Evolutionary conservation across 2,113 vertebrate species (phyloP).

Genomic region (Scolopax mira): DNA sequence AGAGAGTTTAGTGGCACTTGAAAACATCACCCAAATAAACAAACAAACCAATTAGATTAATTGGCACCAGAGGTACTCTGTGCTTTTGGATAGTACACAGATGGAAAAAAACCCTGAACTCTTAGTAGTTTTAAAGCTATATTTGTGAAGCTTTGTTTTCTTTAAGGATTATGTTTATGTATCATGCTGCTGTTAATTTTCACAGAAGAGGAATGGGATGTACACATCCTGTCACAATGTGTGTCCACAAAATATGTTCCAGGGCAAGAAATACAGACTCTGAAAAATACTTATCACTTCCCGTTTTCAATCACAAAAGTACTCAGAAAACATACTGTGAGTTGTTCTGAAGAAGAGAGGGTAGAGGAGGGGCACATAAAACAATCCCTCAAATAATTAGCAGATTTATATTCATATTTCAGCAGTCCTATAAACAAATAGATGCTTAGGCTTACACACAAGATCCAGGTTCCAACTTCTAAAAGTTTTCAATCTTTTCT

Average conservation of each 20-base stretch:
- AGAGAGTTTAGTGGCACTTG: conserved; percentile 31
- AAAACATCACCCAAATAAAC: conserved; percentile 41
- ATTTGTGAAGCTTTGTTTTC: neutral
- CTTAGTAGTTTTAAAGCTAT: neutral
- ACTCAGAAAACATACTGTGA: neutral
- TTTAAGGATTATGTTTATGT: neutral
- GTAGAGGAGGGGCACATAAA: neutral
- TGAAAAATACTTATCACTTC: neutral
- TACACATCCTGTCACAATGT: neutral
- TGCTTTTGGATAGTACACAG: neutral
- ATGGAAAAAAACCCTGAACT: neutral
- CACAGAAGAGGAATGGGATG: neutral
- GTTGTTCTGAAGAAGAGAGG: neutral
- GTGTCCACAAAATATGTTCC: neutral
- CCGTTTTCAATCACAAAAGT: neutral
- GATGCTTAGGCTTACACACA: neutral
- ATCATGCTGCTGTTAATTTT: neutral
- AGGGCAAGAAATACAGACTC: neutral
- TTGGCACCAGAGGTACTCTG: conserved; percentile 39
- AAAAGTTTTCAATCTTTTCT: neutral
- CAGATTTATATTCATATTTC: neutral
- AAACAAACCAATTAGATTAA: conserved; percentile 44
- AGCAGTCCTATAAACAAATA: neutral
- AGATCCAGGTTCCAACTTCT: neutral
- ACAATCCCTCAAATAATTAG: neutral